Percentiles rank a stretch among this genome's conserved stretches.
These are phyloP conservation scores for Hippocampus zosterae DNA, from an alignment of 2,113 vertebrate genomes.

Conservation along the genomic window DNA sequence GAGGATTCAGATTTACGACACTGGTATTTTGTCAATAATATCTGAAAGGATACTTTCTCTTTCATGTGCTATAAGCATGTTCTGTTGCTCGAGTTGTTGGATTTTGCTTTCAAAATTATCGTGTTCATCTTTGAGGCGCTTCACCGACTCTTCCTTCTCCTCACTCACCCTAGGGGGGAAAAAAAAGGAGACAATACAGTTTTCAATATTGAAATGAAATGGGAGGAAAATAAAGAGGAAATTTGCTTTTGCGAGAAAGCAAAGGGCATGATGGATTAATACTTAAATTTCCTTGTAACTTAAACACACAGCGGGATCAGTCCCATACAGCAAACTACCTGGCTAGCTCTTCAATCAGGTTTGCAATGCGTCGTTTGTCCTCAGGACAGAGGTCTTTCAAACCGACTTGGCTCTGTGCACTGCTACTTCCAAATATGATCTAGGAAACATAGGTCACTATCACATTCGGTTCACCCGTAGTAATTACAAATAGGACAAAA, in stretches of 20 bases:
- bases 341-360: constrained; percentile 93
- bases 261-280: not conserved
- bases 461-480: not conserved
- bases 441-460: constrained; percentile 34
- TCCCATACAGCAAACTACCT: constrained; percentile 71
- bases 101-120: constrained; percentile 90
- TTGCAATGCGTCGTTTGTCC: constrained; percentile 94
- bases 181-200: not conserved
- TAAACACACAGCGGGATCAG: not conserved
- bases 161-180: constrained; percentile 82
- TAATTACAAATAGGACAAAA: not conserved
- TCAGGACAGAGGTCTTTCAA: constrained; percentile 95
- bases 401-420: constrained; percentile 73
- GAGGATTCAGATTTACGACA: not conserved
- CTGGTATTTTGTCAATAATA: not conserved
- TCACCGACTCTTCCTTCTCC: constrained; percentile 91
- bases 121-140: constrained; percentile 85
- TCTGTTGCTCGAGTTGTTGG: constrained; percentile 87
- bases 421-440: constrained; percentile 62
- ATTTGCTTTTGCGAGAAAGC: not conserved
- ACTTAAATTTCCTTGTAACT: not conserved
- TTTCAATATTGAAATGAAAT: not conserved
- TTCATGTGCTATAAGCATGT: constrained; percentile 84
- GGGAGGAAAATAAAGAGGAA: not conserved
- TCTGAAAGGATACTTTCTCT: constrained; percentile 92